Base-by-base conservation (phyloP, 2,888 invertebrate genomes). In the Melanostoma mellinum region DNA sequence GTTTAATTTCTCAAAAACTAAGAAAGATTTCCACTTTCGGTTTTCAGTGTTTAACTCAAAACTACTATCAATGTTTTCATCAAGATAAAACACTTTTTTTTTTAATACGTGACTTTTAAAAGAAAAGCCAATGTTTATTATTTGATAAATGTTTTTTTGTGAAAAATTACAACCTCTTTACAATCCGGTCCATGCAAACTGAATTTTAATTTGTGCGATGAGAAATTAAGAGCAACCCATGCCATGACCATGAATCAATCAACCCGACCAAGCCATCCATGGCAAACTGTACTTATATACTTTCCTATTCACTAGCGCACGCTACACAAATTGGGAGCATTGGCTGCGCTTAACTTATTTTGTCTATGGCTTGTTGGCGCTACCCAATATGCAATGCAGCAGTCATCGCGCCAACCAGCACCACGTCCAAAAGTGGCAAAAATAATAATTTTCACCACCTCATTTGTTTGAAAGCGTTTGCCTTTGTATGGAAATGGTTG, bases 361-460 rank as follows among this genome's bases (percentile, higher is more conserved):
- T 10, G 10, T 46, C 2, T 46, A 3, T 5, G 48, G 55, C 50
- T 36, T 9, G 53, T 33, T 46, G 63, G 63, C 63, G 73, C 55
- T 73, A 40, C 20, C 33, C 65, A 56, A 52, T 9, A 32, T 32
- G 46, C 58, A 44, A 20, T 10, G 53, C 53, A 33, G 35, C 53
- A 53, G 46, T 4, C 4, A 46, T 20, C 20, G 20, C 20, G 10
- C 36, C 53, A 53, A n/a, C 53, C 8, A n/a, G 4, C 35, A 55
- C 10, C 38, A 40, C 33, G 40, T 60, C 6, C 68, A 68, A 75
- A 75, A 75, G 75, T 75, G 68, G 44, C 52, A 44, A 35, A 68
- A 68, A 68, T 60, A 68, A 68, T 58, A 5, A 58, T 68, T 75
- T 75, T 75, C 75, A 75, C 67, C 75, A 68, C 75, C 67, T 68